Evolutionary conservation across 1,140 invertebrate genomes (phyloP), one percentile per base, ranked within the genome.

Genomic region (Vollenhovia emeryi): DNA sequence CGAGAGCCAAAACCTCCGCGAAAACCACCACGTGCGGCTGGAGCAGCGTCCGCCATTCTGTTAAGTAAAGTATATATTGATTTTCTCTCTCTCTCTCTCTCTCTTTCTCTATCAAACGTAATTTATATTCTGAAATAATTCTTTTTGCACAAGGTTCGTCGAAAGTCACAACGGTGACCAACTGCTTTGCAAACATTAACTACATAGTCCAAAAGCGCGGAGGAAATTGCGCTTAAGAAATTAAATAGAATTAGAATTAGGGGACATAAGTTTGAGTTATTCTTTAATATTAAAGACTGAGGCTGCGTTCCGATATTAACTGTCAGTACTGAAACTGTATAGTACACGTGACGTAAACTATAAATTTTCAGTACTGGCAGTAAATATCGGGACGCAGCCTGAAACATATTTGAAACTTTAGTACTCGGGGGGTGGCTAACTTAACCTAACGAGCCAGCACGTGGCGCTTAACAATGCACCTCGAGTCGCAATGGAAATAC

Each of bases 1-100:
- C 97, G 97, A 93, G 97, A 96, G 89, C 98, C 98, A 96, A 99
- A 98, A 92, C 98, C 98, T 94, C 98, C 98, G 93, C 98, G 96
- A 94, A 98, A 98, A 94, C 98, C 98, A 96, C 98, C 98, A 96
- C 98, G 97, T 94, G 96, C 96, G 96, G 96, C 96, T 97, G 98
- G 97, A 97, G 97, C 98, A 96, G 98, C 96, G 97, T 99, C 98
- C 97, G 98, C 98, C 98, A 99, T 99, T 96, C 97, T 96, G 87
- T 85, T 27, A 71, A 71, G 11, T 30, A 85, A 78, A 24, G 80
- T 85, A 50, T 79, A 75, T 55, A 73, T 13, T n/a, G 4, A 9
- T n/a, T n/a, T n/a, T n/a, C n/a, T n/a, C n/a, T n/a, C n/a, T n/a
- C n/a, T n/a, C n/a, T n/a, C n/a, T n/a, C n/a, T n/a, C n/a, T n/a